phyloP scores from a whole-genome alignment of 2,888 invertebrate species.

The Tetrapedia diversipes region DNA sequence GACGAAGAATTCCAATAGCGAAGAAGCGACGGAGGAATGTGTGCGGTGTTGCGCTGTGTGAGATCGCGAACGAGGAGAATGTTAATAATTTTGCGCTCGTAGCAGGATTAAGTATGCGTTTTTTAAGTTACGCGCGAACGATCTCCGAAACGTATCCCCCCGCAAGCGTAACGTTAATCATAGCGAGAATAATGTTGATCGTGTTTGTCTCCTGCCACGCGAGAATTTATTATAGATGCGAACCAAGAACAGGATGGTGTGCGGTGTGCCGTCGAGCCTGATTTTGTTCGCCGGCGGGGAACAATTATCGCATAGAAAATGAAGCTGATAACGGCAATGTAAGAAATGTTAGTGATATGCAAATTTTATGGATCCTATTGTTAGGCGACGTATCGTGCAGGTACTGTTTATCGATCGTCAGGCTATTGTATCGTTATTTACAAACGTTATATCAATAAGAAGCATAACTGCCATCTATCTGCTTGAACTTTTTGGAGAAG shows the following conservation, averaged over 20 bases:
- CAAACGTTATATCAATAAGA: conserved; percentile 54
- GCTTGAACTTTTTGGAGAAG: conserved; percentile 34
- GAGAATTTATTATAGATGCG: conserved; percentile 25
- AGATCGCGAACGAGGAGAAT: neutral
- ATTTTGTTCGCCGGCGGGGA: conserved; percentile 68
- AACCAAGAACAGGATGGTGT: conserved; percentile 3
- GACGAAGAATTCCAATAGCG: conserved; percentile 22
- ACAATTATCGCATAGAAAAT: conserved; percentile 21
- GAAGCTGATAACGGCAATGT: conserved; percentile 36
- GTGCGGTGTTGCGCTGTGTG: conserved; percentile 5
- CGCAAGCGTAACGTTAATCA: neutral
- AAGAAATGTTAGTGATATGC: conserved; percentile 60
- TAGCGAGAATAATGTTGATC: conserved; percentile 29
- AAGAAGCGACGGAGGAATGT: neutral
- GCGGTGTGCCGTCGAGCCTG: conserved; percentile 65
- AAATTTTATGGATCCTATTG: conserved; percentile 60
- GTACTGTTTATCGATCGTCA: conserved; percentile 57
- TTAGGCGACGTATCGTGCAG: conserved; percentile 40
- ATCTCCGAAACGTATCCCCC: conserved; percentile 1
- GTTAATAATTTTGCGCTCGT: conserved; percentile 11
- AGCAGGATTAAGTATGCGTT: conserved; percentile 2
- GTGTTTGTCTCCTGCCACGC: neutral
- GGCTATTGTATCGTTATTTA: conserved; percentile 55
- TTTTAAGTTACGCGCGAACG: conserved; percentile 13
- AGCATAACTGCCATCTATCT: conserved; percentile 63